These are phyloP conservation scores for Cryptocephalus moraei DNA, from an alignment of 2,888 invertebrate genomes.

Conservation along the genomic window DNA sequence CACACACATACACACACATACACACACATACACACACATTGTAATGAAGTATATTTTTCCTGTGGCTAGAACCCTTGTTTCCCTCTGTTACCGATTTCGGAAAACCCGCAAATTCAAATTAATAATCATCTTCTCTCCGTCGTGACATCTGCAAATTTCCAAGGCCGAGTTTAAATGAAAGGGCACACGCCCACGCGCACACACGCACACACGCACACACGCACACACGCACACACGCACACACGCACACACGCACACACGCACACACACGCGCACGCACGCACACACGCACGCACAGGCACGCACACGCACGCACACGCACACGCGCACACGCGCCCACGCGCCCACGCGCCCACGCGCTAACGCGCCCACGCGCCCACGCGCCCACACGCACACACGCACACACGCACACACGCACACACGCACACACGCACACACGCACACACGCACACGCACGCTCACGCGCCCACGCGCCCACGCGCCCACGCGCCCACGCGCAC, in stretches of 20 bases:
- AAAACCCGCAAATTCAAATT: too few relatives aligned
- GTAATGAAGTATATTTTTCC: too few relatives aligned
- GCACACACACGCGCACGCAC: constrained; percentile 1
- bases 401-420: constrained; percentile 3
- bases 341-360: neutral
- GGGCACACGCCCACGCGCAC: constrained; percentile 1
- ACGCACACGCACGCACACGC: constrained; percentile 1
- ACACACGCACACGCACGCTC: constrained; percentile 2
- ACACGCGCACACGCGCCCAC: neutral
- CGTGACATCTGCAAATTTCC: too few relatives aligned
- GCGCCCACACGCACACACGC: constrained; percentile 2
- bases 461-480: constrained; percentile 1
- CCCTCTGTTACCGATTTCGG: too few relatives aligned
- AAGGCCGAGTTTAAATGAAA: too few relatives aligned
- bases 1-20: too few relatives aligned
- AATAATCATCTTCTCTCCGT: too few relatives aligned
- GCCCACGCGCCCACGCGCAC: constrained; percentile 1
- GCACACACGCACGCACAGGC: neutral
- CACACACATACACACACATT: too few relatives aligned
- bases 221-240: constrained; percentile 1
- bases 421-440: constrained; percentile 4
- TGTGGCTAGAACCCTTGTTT: too few relatives aligned
- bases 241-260: constrained; percentile 1
- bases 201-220: constrained; percentile 1
- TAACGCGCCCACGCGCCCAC: constrained; percentile 1